Conservation (phyloP, 2,113 vertebrate genomes). For the Paraplagusia blochii region DNA sequence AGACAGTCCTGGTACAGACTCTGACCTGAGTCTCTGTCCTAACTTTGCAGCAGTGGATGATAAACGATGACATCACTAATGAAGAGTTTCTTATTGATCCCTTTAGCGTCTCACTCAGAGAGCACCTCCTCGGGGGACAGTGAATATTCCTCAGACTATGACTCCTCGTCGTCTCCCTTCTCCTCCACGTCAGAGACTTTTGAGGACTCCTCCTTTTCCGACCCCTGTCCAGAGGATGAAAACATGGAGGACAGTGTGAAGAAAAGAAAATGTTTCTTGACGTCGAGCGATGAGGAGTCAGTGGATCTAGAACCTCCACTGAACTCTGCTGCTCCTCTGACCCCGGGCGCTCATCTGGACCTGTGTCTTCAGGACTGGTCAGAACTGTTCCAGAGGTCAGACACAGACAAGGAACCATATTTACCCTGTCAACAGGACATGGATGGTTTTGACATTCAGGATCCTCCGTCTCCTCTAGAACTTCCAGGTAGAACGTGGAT, state of each 20-base stretch:
- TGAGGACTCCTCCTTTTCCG: slow-evolving; percentile 54
- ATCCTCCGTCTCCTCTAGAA: slow-evolving; percentile 41
- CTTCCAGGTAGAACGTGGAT: slow-evolving; percentile 53
- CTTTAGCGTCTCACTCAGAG: slow-evolving; percentile 38
- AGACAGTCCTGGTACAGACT: too few relatives aligned
- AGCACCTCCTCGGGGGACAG: slow-evolving; percentile 47
- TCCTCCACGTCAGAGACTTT: slow-evolving; percentile 75
- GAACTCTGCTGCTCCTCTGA: slow-evolving; percentile 60
- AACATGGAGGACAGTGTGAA: slow-evolving; percentile 40
- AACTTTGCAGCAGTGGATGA: background rate
- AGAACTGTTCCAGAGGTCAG: slow-evolving; percentile 13
- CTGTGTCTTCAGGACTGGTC: slow-evolving; percentile 51
- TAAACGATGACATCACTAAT: background rate
- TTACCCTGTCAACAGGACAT: slow-evolving; percentile 11
- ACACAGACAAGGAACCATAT: slow-evolving; percentile 5
- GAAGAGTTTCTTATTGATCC: slow-evolving; percentile 1
- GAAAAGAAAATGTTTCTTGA: slow-evolving; percentile 40
- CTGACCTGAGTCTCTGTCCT: too few relatives aligned
- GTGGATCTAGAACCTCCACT: slow-evolving; percentile 53
- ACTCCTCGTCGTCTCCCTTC: slow-evolving; percentile 53
- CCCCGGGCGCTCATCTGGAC: slow-evolving; percentile 62
- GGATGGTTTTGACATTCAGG: slow-evolving; percentile 21
- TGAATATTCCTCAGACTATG: slow-evolving; percentile 64
- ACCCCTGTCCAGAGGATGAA: slow-evolving; percentile 58
- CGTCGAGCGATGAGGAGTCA: slow-evolving; percentile 70